These are phyloP conservation scores for Catalaphyllia jardinei DNA, from an alignment of 64 coral and sea anemone genomes.

Conservation along the genomic window DNA sequence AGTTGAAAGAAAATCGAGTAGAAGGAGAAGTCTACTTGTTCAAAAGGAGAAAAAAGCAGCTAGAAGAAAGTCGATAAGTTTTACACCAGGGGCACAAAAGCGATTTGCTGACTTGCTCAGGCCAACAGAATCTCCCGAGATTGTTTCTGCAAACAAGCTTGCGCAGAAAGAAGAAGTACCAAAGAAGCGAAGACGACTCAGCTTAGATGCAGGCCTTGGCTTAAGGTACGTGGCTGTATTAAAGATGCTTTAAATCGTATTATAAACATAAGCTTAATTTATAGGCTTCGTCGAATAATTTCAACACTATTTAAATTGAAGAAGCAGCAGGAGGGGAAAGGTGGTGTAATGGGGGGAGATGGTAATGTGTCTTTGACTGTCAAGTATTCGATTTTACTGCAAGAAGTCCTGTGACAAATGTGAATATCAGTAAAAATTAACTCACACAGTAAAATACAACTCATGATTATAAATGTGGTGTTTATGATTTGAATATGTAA, in stretches of 20 bases:
- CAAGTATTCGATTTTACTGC: too few species aligned
- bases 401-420: too few species aligned
- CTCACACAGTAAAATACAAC: too few species aligned
- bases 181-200: conserved; percentile 29
- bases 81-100: conserved; percentile 27
- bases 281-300: background rate
- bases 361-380: too few species aligned
- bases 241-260: background rate
- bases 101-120: conserved; percentile 11
- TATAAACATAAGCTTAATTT: too few species aligned
- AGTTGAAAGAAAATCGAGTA: background rate
- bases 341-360: too few species aligned
- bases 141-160: background rate
- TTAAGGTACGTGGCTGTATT: background rate
- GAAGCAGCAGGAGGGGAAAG: too few species aligned
- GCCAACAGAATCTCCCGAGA: background rate
- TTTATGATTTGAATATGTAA: too few species aligned
- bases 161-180: background rate
- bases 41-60: background rate
- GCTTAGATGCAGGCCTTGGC: conserved; percentile 1
- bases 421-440: too few species aligned
- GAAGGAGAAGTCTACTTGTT: conserved; percentile 27
- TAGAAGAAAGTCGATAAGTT: conserved; percentile 22
- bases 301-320: too few species aligned
- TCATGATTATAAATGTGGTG: too few species aligned